phyloP scores from a whole-genome alignment of 2,113 vertebrate genomes.

The Phyllopteryx taeniolatus region DNA sequence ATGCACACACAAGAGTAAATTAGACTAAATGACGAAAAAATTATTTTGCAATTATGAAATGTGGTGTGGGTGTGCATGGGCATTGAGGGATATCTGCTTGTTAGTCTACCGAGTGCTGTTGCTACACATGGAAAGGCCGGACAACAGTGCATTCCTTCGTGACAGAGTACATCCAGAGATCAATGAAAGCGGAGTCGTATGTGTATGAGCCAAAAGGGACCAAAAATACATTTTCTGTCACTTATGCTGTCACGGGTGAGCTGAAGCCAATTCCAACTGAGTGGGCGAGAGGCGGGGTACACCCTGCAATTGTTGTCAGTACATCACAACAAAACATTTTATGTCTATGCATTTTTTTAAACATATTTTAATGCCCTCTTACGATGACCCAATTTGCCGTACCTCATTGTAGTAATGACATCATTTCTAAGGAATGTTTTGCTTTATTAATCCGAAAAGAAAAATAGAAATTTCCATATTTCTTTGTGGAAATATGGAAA shows the following conservation, averaged over 20 bases:
- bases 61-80: not conserved
- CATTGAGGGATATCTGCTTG: not conserved
- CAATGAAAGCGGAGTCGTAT: not conserved
- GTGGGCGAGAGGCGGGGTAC: not conserved
- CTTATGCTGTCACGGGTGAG: not conserved
- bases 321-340: too few species aligned
- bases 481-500: not conserved
- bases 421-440: not conserved
- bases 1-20: too few species aligned
- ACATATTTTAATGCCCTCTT: not conserved
- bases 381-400: not conserved
- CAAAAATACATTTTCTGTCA: not conserved
- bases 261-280: not conserved
- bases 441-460: not conserved
- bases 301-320: not conserved
- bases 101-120: not conserved
- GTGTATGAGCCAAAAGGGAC: not conserved
- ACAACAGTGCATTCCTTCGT: not conserved
- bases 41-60: not conserved
- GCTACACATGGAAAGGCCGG: not conserved
- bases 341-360: not conserved
- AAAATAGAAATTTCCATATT: not conserved
- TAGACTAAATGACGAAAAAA: too few species aligned
- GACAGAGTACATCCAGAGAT: not conserved
- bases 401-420: not conserved